A percentile compares a stretch with the other conserved stretches of the same genome.
These are phyloP conservation scores for Struthidea cinerea DNA, from an alignment of 2,113 vertebrate species.

Conservation along the genomic window DNA sequence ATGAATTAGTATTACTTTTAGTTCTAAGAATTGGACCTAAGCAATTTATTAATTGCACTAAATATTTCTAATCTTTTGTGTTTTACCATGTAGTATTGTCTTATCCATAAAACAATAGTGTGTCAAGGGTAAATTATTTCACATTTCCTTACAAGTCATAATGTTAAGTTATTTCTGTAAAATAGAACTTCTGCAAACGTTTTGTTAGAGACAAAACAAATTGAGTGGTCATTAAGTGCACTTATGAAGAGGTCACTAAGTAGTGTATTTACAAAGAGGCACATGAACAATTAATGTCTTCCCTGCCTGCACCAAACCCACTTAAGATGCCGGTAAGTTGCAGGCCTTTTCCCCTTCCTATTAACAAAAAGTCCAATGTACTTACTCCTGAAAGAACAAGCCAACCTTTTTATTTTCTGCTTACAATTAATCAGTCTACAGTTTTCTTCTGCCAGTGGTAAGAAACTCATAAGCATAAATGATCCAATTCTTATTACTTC, in stretches of 20 bases:
- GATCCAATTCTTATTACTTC: neutral
- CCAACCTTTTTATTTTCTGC: neutral
- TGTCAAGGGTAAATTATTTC: neutral
- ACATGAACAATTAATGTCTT: neutral
- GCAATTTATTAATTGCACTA: neutral
- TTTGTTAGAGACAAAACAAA: neutral
- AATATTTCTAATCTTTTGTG: neutral
- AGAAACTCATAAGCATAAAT: neutral
- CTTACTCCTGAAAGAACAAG: neutral
- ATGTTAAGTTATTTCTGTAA: neutral
- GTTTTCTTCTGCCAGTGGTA: conserved; percentile 9
- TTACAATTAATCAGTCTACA: neutral
- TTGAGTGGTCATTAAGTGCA: neutral
- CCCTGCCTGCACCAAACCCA: neutral
- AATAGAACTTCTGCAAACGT: neutral
- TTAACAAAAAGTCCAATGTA: neutral
- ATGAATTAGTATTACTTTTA: neutral
- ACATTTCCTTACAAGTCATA: neutral
- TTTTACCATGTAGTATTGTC: neutral
- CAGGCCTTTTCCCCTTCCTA: neutral
- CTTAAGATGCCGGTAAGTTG: neutral
- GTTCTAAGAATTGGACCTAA: neutral
- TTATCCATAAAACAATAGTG: neutral
- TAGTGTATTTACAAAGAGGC: neutral
- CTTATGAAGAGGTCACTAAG: neutral